A percentile compares a stretch with the other conserved stretches of the same genome.
These are phyloP conservation scores for Drosophila sproati DNA, from an alignment of 1,140 invertebrate genomes.

Conservation along the genomic window DNA sequence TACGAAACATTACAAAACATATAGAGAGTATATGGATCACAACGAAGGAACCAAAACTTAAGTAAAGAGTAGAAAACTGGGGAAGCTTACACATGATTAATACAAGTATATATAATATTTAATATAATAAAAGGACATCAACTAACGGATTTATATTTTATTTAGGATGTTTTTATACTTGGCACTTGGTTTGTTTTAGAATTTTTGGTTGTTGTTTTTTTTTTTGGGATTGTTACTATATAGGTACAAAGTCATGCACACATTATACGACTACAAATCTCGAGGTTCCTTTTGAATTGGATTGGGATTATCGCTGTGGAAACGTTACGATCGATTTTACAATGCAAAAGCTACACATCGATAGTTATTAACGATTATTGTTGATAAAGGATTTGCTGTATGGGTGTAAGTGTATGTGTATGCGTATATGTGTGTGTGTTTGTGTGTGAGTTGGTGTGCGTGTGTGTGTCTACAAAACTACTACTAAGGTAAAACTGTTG, in stretches of 20 bases:
- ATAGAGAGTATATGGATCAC: conserved; percentile 49
- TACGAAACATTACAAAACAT: conserved; percentile 34
- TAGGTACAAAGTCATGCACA: conserved; percentile 50
- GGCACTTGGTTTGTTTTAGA: conserved; percentile 26
- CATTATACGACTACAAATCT: conserved; percentile 51
- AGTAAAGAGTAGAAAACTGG: conserved; percentile 18
- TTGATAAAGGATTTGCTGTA: not conserved
- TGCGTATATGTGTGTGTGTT: conserved; percentile 18
- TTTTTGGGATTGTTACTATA: conserved; percentile 25
- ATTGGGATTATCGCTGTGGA: not conserved
- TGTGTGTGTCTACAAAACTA: conserved; percentile 73
- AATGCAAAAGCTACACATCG: conserved; percentile 58
- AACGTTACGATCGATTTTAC: conserved; percentile 3
- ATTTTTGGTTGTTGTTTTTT: conserved; percentile 3
- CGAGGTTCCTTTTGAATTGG: conserved; percentile 11
- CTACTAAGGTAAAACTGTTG: conserved; percentile 76
- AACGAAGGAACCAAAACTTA: conserved; percentile 32
- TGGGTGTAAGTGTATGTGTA: conserved; percentile 29
- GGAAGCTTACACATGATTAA: conserved; percentile 27
- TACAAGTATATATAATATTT: conserved; percentile 24
- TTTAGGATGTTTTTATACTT: conserved; percentile 37
- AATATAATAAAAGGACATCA: conserved; percentile 32
- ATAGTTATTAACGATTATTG: conserved; percentile 40
- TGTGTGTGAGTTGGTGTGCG: not conserved
- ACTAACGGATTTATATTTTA: conserved; percentile 27